Base-by-base conservation (phyloP, 2,888 invertebrate genomes). In the Cryptus armator region DNA sequence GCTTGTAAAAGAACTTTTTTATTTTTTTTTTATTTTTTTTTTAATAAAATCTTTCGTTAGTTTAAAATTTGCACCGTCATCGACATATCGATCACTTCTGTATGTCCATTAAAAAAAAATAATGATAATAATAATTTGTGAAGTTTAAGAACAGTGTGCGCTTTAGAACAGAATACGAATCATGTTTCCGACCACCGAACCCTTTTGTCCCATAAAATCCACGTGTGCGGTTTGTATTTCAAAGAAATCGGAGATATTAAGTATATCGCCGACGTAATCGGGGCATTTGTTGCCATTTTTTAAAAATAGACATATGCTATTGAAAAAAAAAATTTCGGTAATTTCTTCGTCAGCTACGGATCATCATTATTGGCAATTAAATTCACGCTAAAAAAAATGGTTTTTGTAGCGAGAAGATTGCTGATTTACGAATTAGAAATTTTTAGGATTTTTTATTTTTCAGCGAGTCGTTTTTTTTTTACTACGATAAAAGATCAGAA, bases 121-220 rank as follows among this genome's bases (percentile, higher is more conserved):
- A 24, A 24, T 19, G 19, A 32, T 1, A 29, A 32, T 29, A 32
- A 59, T 29, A 62, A 16, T 14, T 32, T 5, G 62, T 32, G 5
- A 14, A 62, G 7, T 32, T 6, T 6, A 29, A 5, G 7, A 29
- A 29, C 68, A 59, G 68, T 77, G 46, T 68, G 67, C 32, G 44
- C 53, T 80, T 80, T 72, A 83, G 83, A 75, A 32, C 80, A 71
- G 44, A 68, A 68, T 62, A 56, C 46, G n/a, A 32, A 71, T 4
- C 12, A 78, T 59, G 46, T 62, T 51, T 37, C 48, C 16, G n/a
- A 48, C 48, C 70, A 78, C 56, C 43, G 37, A 37, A 72, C 24
- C 56, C 56, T 56, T 9, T 56, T 12, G 24, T 10, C 48, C 12
- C 24, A 72, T 44, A 14, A 32, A 29, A 4, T 10, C 16, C 19